Evolutionary conservation across 2,113 vertebrate species (phyloP).

Genomic region (Hydropotes inermis): DNA sequence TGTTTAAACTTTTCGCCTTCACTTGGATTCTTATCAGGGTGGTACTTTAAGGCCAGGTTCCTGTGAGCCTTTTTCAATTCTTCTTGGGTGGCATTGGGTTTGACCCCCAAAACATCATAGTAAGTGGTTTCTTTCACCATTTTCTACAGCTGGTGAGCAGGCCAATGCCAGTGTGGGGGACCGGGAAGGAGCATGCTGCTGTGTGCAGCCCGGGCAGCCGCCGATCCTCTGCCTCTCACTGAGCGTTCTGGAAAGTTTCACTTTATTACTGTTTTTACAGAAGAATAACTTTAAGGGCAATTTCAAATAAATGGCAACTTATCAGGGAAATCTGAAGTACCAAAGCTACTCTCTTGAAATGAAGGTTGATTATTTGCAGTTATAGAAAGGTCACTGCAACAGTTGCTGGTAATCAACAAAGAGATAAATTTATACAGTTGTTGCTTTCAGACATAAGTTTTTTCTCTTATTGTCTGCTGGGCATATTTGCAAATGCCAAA

Average conservation of each 20-base stretch:
- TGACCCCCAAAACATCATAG: background rate
- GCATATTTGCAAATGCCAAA: slow-evolving; percentile 36
- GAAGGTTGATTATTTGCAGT: slow-evolving; percentile 43
- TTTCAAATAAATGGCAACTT: slow-evolving; percentile 1
- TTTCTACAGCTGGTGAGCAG: background rate
- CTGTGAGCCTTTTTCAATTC: background rate
- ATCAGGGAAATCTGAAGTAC: slow-evolving; percentile 8
- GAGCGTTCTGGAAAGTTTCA: background rate
- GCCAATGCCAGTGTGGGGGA: fast-evolving
- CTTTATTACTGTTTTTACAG: background rate
- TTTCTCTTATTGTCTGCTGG: slow-evolving; percentile 11
- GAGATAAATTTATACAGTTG: slow-evolving; percentile 44
- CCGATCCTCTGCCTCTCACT: background rate
- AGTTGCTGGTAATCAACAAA: slow-evolving; percentile 51
- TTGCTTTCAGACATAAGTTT: background rate
- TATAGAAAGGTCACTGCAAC: slow-evolving; percentile 35
- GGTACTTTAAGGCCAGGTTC: background rate
- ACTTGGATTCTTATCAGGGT: background rate
- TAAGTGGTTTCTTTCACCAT: background rate
- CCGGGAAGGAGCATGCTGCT: background rate
- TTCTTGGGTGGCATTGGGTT: background rate
- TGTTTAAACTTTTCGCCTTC: background rate
- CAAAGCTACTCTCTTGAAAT: slow-evolving; percentile 14
- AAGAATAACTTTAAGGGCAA: background rate
- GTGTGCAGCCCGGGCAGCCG: background rate